Base-by-base conservation (phyloP, 2,113 vertebrate genomes). In the Lichenostomus cassidix region DNA sequence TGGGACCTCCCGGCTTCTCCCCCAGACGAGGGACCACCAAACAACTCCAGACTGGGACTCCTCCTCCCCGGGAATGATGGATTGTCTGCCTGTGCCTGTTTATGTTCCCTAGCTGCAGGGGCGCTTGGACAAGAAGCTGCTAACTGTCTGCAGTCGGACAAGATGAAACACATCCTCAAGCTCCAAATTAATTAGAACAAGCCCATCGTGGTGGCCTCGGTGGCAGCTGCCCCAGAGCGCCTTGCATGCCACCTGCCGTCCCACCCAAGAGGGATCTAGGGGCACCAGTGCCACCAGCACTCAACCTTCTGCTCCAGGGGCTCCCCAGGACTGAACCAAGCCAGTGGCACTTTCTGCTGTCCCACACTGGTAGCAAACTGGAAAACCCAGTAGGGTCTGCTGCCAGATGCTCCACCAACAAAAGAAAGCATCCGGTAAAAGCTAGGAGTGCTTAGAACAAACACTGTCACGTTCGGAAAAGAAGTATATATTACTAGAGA, bases 231-330 rank as follows among this genome's bases (percentile, higher is more conserved):
- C 64, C 70, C 10, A 2, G 19, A 20, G 55, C 10, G 1, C 65
- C 63, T n/a, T 2, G 2, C 37, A 5, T 0, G 0, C 6, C 0
- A 0, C 35, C 58, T 18, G 52, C 53, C 41, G 41, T 52, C 50
- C 59, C 67, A 52, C 25, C 39, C 1, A 2, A 59, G 62, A 65
- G 41, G 39, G 50, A 53, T 53, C 46, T 5, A 33, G 44, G 31
- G 71, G 5, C 42, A 28, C 4, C 3, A 60, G 47, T 21, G 47
- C 25, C 62, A 56, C 41, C 37, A 86, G 53, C 20, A 24, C 46
- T 22, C 41, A 19, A 0, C 22, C n/a, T 47, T 33, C 47, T 8
- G 1, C n/a, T 22, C 50, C 13, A 55, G n/a, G 35, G 49, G 35
- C 29, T 59, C 25, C 5, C 21, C 15, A 12, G 35, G 60, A 13